A percentile compares a stretch with the other conserved stretches of the same genome.
Evolutionary conservation across 2,888 invertebrate genomes (phyloP).

Genomic region (Ganaspis brasiliensis): DNA sequence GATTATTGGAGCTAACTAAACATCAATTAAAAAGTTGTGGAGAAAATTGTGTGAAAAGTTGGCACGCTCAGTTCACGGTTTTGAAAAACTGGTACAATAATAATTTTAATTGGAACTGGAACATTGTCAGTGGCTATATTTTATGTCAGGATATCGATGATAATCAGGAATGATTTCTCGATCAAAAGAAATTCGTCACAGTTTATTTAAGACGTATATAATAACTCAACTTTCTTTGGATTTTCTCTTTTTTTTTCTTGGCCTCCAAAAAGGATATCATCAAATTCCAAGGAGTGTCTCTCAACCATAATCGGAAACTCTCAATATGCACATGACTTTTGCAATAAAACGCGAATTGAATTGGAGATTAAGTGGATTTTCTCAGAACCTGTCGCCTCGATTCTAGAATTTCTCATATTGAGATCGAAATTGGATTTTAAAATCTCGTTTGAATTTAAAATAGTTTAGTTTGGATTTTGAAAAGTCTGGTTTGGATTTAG

Average conservation of each 20-base stretch:
- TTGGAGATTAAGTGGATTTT: constrained; percentile 9
- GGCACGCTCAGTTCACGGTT: not conserved
- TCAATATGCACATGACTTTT: constrained; percentile 16
- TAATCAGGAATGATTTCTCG: not conserved
- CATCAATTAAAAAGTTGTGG: constrained; percentile 12
- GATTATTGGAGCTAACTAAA: constrained; percentile 10
- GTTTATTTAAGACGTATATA: constrained; percentile 11
- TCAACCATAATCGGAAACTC: constrained; percentile 32
- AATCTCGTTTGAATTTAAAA: not conserved
- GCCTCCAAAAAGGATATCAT: constrained; percentile 25
- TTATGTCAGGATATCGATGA: no score
- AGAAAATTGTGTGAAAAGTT: constrained; percentile 28
- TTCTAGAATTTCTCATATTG: constrained; percentile 15
- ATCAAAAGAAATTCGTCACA: constrained; percentile 15
- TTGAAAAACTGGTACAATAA: not conserved
- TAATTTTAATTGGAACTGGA: not conserved
- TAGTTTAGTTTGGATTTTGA: no score
- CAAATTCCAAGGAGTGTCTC: constrained; percentile 38
- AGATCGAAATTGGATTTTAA: constrained; percentile 6
- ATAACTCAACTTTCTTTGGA: constrained; percentile 12
- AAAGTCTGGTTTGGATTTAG: no score
- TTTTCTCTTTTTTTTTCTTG: constrained; percentile 24
- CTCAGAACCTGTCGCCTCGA: not conserved
- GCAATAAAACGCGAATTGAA: constrained; percentile 40
- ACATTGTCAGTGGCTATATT: not conserved